Evolutionary conservation across 1,140 invertebrate genomes (phyloP), one percentile per base, ranked within the genome.

Genomic region (Pseudobourletiella spinata): DNA sequence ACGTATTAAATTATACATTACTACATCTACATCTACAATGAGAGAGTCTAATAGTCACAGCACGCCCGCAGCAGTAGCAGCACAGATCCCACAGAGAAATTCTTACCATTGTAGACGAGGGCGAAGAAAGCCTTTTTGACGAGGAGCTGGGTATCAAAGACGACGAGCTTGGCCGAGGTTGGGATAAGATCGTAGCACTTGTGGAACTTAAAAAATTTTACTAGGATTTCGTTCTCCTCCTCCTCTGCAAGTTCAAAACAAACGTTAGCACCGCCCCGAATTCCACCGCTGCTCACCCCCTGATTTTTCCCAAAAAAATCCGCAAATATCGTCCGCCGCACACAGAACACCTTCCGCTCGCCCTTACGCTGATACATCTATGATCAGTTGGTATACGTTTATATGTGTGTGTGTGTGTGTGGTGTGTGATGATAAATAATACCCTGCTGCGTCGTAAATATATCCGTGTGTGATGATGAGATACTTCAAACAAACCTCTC

Each of bases 51-150:
- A n/a, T n/a, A n/a, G n/a, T n/a, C n/a, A n/a, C n/a, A n/a, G n/a
- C n/a, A n/a, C n/a, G n/a, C n/a, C n/a, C n/a, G n/a, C n/a, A n/a
- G n/a, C n/a, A n/a, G n/a, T n/a, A n/a, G n/a, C n/a, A n/a, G n/a
- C n/a, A n/a, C n/a, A n/a, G n/a, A n/a, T n/a, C n/a, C n/a, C n/a
- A n/a, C n/a, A n/a, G n/a, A 25, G 15, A 32, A 16, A 30, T 30
- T 79, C 82, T 83, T 73, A 86, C 93, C 95, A 82, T 99, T 99
- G 76, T 97, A 95, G 61, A 99, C 94, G 48, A 99, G 82, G 26
- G 95, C 96, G 79, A 94, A 98, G 78, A 98, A 99, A 26, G 95
- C 95, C 77, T 98, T 99, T 79, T 97, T 98, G 22, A 98, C 95
- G 56, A 96, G 86, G 29, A 99, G 81, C 74, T 96, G 89, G n/a